Evolutionary conservation across 2,113 vertebrate species (phyloP).

Genomic region (Zosterops pallidus): DNA sequence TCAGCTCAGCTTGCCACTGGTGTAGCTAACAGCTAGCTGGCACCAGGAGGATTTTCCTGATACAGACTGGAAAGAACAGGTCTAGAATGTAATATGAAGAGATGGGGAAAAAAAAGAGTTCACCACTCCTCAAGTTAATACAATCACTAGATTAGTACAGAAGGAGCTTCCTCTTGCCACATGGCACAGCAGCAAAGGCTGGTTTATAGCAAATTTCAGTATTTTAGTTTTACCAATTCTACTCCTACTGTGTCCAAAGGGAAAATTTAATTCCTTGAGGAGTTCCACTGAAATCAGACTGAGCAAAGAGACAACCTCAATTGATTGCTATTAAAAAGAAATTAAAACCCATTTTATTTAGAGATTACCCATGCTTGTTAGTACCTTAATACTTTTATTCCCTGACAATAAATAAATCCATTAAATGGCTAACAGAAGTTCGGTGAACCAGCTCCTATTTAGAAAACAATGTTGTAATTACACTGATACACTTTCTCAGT

Average conservation of each 20-base stretch:
- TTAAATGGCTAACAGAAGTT: background rate
- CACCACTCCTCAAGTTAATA: background rate
- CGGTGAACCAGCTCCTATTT: background rate
- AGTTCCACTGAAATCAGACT: background rate
- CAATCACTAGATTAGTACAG: background rate
- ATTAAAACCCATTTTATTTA: accelerated
- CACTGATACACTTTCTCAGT: background rate
- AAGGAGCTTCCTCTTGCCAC: background rate
- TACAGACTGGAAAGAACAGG: constrained; percentile 18
- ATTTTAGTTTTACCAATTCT: background rate
- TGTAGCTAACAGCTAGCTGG: background rate
- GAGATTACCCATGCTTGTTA: background rate
- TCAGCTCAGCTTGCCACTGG: background rate
- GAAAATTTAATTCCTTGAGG: background rate
- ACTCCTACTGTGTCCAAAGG: background rate
- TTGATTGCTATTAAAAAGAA: background rate
- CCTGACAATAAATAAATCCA: background rate
- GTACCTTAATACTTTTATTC: background rate
- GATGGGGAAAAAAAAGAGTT: background rate
- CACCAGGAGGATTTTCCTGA: background rate
- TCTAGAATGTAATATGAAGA: background rate
- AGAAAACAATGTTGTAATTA: background rate
- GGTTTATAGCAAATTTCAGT: background rate
- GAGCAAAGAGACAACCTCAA: background rate
- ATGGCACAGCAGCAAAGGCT: background rate